Evolutionary conservation across 2,888 invertebrate species (phyloP).

Genomic region (Agrilus mali): DNA sequence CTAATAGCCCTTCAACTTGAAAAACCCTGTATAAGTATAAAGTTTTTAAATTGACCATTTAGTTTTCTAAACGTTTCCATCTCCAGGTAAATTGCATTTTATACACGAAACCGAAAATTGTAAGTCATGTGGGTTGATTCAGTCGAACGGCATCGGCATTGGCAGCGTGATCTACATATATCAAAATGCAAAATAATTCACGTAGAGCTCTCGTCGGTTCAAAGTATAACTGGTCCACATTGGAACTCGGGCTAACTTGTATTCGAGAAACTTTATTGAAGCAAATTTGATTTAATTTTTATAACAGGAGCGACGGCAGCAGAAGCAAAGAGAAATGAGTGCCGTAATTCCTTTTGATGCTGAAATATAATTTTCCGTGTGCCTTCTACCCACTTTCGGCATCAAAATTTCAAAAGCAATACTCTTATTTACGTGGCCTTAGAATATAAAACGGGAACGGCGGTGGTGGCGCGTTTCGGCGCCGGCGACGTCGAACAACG

Average conservation of each 20-base stretch:
- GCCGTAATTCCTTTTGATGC: slow-evolving; percentile 37
- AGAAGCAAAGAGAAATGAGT: slow-evolving; percentile 31
- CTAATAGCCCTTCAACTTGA: no score
- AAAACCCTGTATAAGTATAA: no score
- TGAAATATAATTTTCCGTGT: slow-evolving; percentile 32
- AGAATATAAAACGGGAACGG: slow-evolving; percentile 1
- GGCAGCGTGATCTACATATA: no score
- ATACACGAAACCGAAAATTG: no score
- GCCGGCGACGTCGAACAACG: neutral
- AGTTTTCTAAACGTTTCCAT: no score
- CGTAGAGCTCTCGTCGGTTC: slow-evolving; percentile 6
- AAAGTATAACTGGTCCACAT: slow-evolving; percentile 22
- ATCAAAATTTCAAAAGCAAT: slow-evolving; percentile 27
- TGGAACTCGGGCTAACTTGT: slow-evolving; percentile 28
- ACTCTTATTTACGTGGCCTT: slow-evolving; percentile 3
- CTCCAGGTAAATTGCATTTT: no score
- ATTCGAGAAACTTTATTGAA: slow-evolving; percentile 36
- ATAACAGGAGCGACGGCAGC: slow-evolving; percentile 24
- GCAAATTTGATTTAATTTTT: slow-evolving; percentile 38
- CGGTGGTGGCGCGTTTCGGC: neutral
- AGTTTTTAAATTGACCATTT: no score
- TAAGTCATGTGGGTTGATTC: no score
- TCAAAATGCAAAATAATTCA: slow-evolving; percentile 1
- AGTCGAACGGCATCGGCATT: no score
- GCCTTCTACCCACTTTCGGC: slow-evolving; percentile 29